Evolutionary conservation across 2,113 vertebrate genomes (phyloP), one percentile per base, ranked within the genome.

Genomic region (Heptranchias perlo): DNA sequence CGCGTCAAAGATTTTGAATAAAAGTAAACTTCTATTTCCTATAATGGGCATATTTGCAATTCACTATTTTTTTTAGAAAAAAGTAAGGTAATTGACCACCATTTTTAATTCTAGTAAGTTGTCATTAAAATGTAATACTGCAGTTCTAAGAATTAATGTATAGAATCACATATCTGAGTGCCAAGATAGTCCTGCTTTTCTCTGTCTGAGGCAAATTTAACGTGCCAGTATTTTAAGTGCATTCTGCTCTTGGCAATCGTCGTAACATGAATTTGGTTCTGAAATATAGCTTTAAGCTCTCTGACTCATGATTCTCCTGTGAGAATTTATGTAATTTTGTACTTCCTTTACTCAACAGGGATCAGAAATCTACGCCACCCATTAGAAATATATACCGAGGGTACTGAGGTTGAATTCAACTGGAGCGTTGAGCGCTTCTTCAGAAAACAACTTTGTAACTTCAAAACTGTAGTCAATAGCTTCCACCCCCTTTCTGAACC

Each of bases 291-390:
- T 98, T 98, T 96, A 25, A 98, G 97, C 98, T 97, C 97, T 97
- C 97, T 97, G 97, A 97, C 97, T 98, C 62, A 47, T 89, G 93
- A 67, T 13, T 31, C 98, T 97, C 97, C 97, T 96, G 97, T 97
- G 97, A 98, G 97, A 98, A 98, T 98, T 98, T 98, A 98, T 98
- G 97, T 97, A 97, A 98, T 98, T 98, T 98, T 97, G 97, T 97
- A 97, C 97, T 98, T 98, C 98, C 97, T 98, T 97, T 98, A 98
- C 98, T 98, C 98, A 98, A 98, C 98, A 98, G 98, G 98, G 98
- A 97, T 96, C 97, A 98, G 98, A 97, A 97, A 97, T 98, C 98
- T 96, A 97, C 76, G 3, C 98, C 98, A 98, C 98, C 98, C 98
- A 98, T 97, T 98, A 97, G 97, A 98, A 98, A 97, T 98, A 97